Evolutionary conservation across 1,140 invertebrate species (phyloP), one percentile per base, ranked within the genome.

Genomic region (Drosophila sp.): DNA sequence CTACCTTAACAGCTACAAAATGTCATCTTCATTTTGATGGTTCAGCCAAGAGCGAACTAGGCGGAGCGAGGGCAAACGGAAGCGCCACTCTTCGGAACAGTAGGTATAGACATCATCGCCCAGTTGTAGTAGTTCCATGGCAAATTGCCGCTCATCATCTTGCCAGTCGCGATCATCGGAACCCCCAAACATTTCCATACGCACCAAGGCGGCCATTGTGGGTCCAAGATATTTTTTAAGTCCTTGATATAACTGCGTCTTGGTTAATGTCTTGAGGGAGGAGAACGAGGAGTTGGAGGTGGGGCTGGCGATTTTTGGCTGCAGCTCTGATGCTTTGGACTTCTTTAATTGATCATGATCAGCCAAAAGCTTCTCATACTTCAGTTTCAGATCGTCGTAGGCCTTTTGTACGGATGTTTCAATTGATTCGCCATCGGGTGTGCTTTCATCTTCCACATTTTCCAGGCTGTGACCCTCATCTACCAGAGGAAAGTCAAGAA

Each of bases 171-270:
- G 80, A 4, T 81, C 80, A 0, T 82, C 80, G 0, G 80, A 60
- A 10, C 75, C 72, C 0, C 83, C 86, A 57, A 91, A 92, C 80
- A 92, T 90, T 80, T 92, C 90, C 81, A 92, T 91, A 7, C 91
- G 80, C 11, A 92, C 33, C 5, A 92, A 61, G 1, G 91, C 77
- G 0, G 76, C 62, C 89, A 92, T 90, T 6, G 86, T 81, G 4
- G 83, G 70, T 1, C 79, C 75, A 11, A 91, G 30, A 76, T 92
- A 92, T 54, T 86, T 90, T 61, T 86, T 91, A 4, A 92, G 81
- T 10, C 78, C 78, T 60, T 86, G 89, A 33, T 91, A 92, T 6
- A 92, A 73, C 73, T 91, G 86, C 0, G 66, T 50, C 54, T 92
- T 92, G 32, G 69, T 72, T 5, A 85, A 35, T 25, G 41, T 25